Base-by-base conservation (phyloP, 2,113 vertebrate species). In the Noturus placidus region DNA sequence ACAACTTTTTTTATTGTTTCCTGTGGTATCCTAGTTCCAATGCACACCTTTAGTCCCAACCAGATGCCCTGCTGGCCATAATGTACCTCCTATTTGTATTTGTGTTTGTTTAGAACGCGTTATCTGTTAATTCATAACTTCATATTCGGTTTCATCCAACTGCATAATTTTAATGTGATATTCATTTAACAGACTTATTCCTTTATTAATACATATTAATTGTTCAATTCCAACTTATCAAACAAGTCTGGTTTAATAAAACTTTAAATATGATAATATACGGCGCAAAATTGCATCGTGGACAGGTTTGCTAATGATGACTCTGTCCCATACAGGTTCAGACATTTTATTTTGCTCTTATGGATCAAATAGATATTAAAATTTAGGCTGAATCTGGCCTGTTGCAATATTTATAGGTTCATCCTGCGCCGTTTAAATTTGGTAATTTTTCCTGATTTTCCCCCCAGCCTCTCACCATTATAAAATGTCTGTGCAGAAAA, bases 351-450 rank as follows among this genome's bases (percentile, higher is more conserved):
- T 86, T 77, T 77, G 42, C 61, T 61, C 76, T 7, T 46, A 7
- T 0, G 6, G 42, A 7, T 46, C 42, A 86, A 69, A 86, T 56
- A 30, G 30, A 69, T 54, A 56, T 63, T 30, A 5, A 46, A 50
- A 79, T 79, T 79, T 56, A 30, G 22, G 6, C 56, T 61, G 35
- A 50, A 35, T 63, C 61, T n/a, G 77, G 61, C 30, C 77, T 81
- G 30, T 69, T 87, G 77, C 50, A 70, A 81, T 70, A 81, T 87
- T 81, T n/a, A 56, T 81, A 35, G 5, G 17, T 56, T 15, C 63
- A 57, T 79, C 50, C 63, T 87, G 22, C 30, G 56, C 20, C 0
- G 30, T 54, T 59, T 78, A 83, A 65, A 76, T 83, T 52, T 20
- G 54, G 57, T 67, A 38, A 25, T 83, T 56, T 69, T n/a, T 46